Evolutionary conservation across 1,140 invertebrate genomes (phyloP).

Genomic region (Procambarus clarkii): DNA sequence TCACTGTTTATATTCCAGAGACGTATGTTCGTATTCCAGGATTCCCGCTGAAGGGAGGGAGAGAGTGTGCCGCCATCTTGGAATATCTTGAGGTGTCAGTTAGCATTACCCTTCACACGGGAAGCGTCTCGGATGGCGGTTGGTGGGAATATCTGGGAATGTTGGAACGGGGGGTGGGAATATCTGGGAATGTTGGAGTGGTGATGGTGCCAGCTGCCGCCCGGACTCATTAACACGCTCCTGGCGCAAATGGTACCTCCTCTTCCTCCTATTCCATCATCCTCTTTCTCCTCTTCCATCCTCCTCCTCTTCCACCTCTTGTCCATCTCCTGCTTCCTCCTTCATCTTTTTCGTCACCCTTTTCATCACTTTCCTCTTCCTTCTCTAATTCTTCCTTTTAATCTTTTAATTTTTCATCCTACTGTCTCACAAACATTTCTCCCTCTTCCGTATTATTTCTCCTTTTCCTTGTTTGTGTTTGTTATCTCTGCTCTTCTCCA

Average conservation of each 20-base stretch:
- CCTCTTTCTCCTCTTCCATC: neutral
- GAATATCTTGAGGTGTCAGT: conserved; percentile 58
- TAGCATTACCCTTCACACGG: conserved; percentile 49
- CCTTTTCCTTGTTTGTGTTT: neutral
- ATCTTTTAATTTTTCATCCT: neutral
- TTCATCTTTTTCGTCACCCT: neutral
- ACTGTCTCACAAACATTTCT: neutral
- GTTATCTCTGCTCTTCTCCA: neutral
- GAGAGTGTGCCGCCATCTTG: conserved; percentile 36
- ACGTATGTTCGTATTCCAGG: conserved; percentile 44
- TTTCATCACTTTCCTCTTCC: neutral
- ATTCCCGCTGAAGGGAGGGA: neutral
- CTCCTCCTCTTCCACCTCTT: neutral
- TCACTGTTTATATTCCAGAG: conserved; percentile 45
- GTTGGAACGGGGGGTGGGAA: conserved; percentile 42
- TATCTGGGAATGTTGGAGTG: conserved; percentile 51
- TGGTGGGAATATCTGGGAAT: conserved; percentile 50
- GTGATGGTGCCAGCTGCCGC: conserved; percentile 47
- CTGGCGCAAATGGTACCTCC: conserved; percentile 39
- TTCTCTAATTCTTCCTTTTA: neutral
- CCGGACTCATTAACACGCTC: conserved; percentile 48
- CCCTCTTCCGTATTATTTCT: neutral
- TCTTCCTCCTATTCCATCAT: neutral
- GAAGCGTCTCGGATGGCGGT: conserved; percentile 37
- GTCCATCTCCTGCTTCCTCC: neutral